Percentiles rank a stretch among this genome's conserved stretches.
These are phyloP conservation scores for Chloroclystis v-ata DNA, from an alignment of 2,888 invertebrate genomes.

Conservation along the genomic window DNA sequence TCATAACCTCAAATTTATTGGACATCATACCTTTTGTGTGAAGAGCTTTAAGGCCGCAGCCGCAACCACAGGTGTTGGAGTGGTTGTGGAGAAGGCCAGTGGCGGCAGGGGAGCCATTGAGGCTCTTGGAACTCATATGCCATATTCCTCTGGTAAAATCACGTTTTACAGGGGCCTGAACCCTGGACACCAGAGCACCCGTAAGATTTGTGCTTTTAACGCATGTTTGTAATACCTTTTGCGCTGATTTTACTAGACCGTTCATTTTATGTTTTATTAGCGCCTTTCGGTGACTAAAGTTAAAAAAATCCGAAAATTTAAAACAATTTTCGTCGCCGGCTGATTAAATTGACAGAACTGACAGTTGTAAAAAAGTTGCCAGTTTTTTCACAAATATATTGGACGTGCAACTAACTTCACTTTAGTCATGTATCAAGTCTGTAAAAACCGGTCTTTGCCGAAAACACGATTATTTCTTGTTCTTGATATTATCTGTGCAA, in stretches of 20 bases:
- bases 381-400: no score
- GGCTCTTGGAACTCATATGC: conserved; percentile 81
- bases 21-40: conserved; percentile 83
- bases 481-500: neutral
- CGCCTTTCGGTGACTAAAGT: no score
- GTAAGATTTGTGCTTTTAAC: conserved; percentile 57
- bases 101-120: conserved; percentile 50
- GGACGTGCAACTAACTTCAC: no score
- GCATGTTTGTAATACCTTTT: conserved; percentile 68
- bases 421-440: no score
- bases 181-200: conserved; percentile 56
- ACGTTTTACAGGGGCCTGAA: conserved; percentile 73
- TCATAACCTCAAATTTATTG: conserved; percentile 54
- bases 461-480: conserved; percentile 6
- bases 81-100: conserved; percentile 73
- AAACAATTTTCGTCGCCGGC: conserved; percentile 12
- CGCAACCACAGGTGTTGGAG: conserved; percentile 82
- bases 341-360: conserved; percentile 22
- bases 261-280: conserved; percentile 77
- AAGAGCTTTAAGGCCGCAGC: conserved; percentile 79
- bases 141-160: conserved; percentile 84
- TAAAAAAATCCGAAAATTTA: neutral
- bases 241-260: conserved; percentile 80
- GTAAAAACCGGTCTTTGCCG: conserved; percentile 5
- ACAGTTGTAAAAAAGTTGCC: no score